Evolutionary conservation across 2,888 invertebrate species (phyloP).

Genomic region (Bugulina stolonifera): DNA sequence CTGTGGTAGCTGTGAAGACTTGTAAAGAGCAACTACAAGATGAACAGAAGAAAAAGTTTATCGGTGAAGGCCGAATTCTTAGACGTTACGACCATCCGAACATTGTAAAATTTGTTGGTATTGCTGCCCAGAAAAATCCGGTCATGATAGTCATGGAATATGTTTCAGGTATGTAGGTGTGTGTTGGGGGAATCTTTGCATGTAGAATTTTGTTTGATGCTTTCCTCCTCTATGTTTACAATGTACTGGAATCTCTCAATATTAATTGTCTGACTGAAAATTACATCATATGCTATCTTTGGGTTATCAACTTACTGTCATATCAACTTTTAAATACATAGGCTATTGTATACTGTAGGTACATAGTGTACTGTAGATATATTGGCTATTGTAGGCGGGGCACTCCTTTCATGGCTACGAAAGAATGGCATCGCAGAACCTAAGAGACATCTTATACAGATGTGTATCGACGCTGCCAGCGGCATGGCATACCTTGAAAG

Average conservation of each 20-base stretch:
- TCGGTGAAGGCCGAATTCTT: slow-evolving; percentile 88
- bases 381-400: slow-evolving; percentile 79
- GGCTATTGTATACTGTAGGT: too few relatives aligned
- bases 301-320: too few relatives aligned
- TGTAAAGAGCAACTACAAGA: slow-evolving; percentile 88
- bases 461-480: slow-evolving; percentile 88
- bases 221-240: too few relatives aligned
- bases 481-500: slow-evolving; percentile 93
- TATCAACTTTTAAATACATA: too few relatives aligned
- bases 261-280: too few relatives aligned
- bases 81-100: slow-evolving; percentile 96
- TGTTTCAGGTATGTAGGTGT: slow-evolving; percentile 64
- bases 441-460: slow-evolving; percentile 56
- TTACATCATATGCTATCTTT: too few relatives aligned
- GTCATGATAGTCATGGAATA: slow-evolving; percentile 99
- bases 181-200: too few relatives aligned
- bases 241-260: too few relatives aligned
- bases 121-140: slow-evolving; percentile 94
- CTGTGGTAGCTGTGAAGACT: slow-evolving; percentile 88
- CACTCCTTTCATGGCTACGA: slow-evolving; percentile 78
- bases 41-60: slow-evolving; percentile 84
- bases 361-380: too few relatives aligned
- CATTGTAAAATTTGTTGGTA: slow-evolving; percentile 90
- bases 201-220: too few relatives aligned
- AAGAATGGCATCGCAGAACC: slow-evolving; percentile 61